A percentile compares a stretch with the other conserved stretches of the same genome.
Evolutionary conservation across 2,113 vertebrate species (phyloP).

Genomic region (Esox niger): DNA sequence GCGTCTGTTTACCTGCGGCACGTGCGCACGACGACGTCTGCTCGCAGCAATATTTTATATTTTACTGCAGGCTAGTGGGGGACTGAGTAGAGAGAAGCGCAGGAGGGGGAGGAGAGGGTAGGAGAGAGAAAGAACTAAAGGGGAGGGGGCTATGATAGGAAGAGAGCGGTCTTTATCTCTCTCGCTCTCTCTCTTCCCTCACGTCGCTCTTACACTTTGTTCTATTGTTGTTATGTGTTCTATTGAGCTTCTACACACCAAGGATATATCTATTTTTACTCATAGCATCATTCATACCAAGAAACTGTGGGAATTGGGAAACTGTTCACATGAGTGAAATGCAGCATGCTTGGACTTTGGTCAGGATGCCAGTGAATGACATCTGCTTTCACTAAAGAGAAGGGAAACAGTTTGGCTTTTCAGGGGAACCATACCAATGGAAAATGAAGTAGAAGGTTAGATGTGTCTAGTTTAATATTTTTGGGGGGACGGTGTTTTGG

Average conservation of each 20-base stretch:
- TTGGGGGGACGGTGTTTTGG: constrained; percentile 24
- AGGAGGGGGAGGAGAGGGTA: constrained; percentile 42
- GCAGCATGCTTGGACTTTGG: constrained; percentile 63
- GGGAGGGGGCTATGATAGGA: constrained; percentile 65
- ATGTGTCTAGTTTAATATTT: constrained; percentile 59
- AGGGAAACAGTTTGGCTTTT: constrained; percentile 57
- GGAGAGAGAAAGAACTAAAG: constrained; percentile 50
- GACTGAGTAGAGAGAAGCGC: constrained; percentile 31
- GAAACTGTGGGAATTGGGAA: constrained; percentile 28
- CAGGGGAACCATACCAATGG: constrained; percentile 71
- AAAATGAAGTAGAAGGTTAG: constrained; percentile 82
- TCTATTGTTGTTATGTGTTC: constrained; percentile 69
- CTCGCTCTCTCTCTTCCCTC: constrained; percentile 32
- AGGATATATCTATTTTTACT: constrained; percentile 49
- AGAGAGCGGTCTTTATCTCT: constrained; percentile 62
- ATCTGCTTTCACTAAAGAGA: constrained; percentile 71
- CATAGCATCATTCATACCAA: constrained; percentile 39
- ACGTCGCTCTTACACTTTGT: constrained; percentile 72
- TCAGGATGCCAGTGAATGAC: constrained; percentile 74
- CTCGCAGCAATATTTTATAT: constrained; percentile 56
- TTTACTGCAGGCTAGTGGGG: constrained; percentile 68
- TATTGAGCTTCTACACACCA: constrained; percentile 57
- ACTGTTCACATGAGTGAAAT: constrained; percentile 54
- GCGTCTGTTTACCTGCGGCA: constrained; percentile 77
- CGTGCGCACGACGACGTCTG: constrained; percentile 66